Evolutionary conservation across 2,888 invertebrate genomes (phyloP).

Genomic region (Dryobota labecula): DNA sequence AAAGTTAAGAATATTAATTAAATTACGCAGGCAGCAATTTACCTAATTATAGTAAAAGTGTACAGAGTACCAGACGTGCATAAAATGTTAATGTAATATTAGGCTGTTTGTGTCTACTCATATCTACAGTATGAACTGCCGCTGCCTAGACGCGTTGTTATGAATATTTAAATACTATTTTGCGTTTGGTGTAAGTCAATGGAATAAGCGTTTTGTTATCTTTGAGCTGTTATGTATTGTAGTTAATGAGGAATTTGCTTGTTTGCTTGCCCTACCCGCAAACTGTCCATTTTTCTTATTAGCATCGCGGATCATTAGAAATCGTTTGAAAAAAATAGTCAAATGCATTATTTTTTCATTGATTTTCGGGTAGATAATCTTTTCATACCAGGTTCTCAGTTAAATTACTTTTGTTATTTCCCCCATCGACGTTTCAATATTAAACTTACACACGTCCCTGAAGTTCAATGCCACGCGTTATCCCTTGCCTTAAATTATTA

Average conservation of each 20-base stretch:
- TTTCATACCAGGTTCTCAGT: neutral
- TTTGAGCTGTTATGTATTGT: neutral
- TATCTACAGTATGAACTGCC: constrained; percentile 36
- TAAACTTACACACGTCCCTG: neutral
- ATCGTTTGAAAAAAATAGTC: neutral
- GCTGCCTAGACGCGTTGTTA: constrained; percentile 50
- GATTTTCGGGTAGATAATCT: neutral
- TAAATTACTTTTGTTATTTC: neutral
- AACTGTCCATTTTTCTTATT: neutral
- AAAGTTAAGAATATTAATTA: constrained; percentile 16
- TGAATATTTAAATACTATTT: constrained; percentile 58
- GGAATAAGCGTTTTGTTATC: constrained; percentile 23
- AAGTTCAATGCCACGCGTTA: constrained; percentile 21
- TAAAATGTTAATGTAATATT: constrained; percentile 47
- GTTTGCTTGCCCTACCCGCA: neutral
- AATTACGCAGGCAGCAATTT: constrained; percentile 36
- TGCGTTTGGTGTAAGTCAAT: constrained; percentile 33
- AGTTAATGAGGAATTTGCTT: neutral
- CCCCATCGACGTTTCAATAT: neutral
- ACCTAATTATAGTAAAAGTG: constrained; percentile 34
- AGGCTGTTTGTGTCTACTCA: constrained; percentile 41
- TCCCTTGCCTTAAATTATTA: constrained; percentile 38
- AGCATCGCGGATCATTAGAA: neutral
- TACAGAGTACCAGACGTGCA: constrained; percentile 42
- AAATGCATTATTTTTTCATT: neutral